Percentiles rank a stretch among this genome's conserved stretches.
These are phyloP conservation scores for Aphidius ervi DNA, from an alignment of 1,140 invertebrate species.

Conservation along the genomic window DNA sequence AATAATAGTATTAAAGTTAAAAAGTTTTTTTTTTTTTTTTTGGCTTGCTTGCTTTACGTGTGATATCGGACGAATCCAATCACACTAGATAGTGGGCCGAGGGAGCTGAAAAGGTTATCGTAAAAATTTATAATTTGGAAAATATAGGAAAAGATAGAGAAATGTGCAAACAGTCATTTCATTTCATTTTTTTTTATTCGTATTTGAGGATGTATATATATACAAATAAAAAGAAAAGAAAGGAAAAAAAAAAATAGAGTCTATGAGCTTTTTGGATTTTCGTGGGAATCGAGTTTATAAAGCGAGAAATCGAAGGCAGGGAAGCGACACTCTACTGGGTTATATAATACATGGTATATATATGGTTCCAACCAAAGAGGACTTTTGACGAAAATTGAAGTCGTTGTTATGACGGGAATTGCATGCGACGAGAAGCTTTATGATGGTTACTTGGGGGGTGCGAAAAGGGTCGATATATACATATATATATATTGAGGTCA, in stretches of 20 bases:
- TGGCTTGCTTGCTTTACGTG: conserved; percentile 22
- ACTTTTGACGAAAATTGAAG: conserved; percentile 54
- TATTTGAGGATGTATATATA: not conserved
- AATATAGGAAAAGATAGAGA: conserved; percentile 37
- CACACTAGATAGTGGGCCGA: conserved; percentile 23
- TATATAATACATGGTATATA: conserved; percentile 13
- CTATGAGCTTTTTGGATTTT: conserved; percentile 32
- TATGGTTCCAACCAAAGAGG: conserved; percentile 26
- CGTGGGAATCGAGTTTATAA: conserved; percentile 51
- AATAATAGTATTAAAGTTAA: not conserved
- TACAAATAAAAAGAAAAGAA: conserved; percentile 11
- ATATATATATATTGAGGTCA: not conserved
- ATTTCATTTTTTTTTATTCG: too few species aligned
- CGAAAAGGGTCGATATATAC: conserved; percentile 16
- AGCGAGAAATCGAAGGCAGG: conserved; percentile 51
- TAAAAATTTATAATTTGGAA: conserved; percentile 58
- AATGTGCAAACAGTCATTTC: not conserved
- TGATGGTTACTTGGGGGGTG: conserved; percentile 25
- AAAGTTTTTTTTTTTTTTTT: conserved; percentile 26
- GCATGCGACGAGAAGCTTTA: conserved; percentile 44
- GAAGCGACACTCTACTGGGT: conserved; percentile 17
- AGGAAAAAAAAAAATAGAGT: conserved; percentile 10
- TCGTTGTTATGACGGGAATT: conserved; percentile 52
- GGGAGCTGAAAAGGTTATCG: conserved; percentile 30
- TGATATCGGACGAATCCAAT: conserved; percentile 52